Percentiles rank a stretch among this genome's conserved stretches.
Conservation (phyloP, 2,888 invertebrate genomes). For the Folsomia manolachei region DNA sequence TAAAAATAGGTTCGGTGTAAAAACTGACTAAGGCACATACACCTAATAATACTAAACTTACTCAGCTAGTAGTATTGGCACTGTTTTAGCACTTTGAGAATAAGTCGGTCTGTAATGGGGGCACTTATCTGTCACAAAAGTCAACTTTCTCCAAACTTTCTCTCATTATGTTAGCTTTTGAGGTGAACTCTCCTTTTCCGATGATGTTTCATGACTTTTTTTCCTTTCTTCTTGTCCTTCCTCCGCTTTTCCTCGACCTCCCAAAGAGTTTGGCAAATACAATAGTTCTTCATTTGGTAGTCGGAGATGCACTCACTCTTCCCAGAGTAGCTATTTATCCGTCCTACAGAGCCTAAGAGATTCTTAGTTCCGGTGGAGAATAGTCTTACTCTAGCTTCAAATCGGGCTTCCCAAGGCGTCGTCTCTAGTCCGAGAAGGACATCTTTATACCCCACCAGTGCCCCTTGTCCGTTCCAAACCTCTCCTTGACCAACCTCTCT, state of each 20-base stretch:
- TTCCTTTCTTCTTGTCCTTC: background rate
- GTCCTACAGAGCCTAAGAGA: background rate
- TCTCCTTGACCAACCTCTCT: constrained; percentile 46
- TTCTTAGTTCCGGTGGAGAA: background rate
- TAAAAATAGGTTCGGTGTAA: too few relatives aligned
- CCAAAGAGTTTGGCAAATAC: background rate
- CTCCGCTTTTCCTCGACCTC: background rate
- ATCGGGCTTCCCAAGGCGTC: background rate
- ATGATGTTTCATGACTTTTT: too few relatives aligned
- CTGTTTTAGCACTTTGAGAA: too few relatives aligned
- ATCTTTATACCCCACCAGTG: constrained; percentile 40
- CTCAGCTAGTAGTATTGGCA: too few relatives aligned
- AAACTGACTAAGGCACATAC: too few relatives aligned
- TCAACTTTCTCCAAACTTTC: too few relatives aligned
- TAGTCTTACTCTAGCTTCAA: background rate
- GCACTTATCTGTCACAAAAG: too few relatives aligned
- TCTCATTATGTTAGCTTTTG: too few relatives aligned
- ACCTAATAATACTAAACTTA: too few relatives aligned
- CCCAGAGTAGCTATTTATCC: background rate
- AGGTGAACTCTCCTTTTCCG: too few relatives aligned
- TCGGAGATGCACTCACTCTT: background rate
- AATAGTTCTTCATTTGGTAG: constrained; percentile 2
- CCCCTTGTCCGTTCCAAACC: constrained; percentile 45
- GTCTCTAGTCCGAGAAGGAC: constrained; percentile 37
- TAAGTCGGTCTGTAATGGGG: too few relatives aligned